Evolutionary conservation across 2,888 invertebrate species (phyloP).

Genomic region (Teinopalpus imperialis): DNA sequence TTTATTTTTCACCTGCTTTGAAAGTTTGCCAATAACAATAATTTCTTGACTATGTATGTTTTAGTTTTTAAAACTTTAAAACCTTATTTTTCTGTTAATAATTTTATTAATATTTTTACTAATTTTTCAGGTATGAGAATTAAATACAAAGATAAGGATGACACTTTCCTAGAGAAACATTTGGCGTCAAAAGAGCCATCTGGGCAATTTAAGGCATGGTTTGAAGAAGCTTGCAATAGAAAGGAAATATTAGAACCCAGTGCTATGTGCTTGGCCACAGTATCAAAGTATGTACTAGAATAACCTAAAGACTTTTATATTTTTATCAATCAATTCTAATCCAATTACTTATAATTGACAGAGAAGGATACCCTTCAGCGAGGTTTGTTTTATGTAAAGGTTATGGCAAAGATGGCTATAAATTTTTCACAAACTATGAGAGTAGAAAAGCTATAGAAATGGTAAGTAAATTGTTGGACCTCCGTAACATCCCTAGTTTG

Average conservation of each 20-base stretch:
- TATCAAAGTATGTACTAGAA: constrained; percentile 90
- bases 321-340: no score
- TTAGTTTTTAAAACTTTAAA: neutral
- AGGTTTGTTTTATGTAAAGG: constrained; percentile 96
- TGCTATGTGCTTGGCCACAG: constrained; percentile 95
- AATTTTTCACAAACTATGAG: constrained; percentile 96
- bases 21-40: no score
- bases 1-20: no score
- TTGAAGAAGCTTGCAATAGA: constrained; percentile 87
- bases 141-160: constrained; percentile 87
- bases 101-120: neutral
- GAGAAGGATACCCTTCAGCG: constrained; percentile 92
- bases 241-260: constrained; percentile 93
- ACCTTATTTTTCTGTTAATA: constrained; percentile 4
- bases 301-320: no score
- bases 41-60: no score
- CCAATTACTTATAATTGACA: no score
- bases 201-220: constrained; percentile 92
- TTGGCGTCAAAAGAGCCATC: constrained; percentile 92
- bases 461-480: constrained; percentile 69
- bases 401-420: constrained; percentile 92
- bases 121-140: constrained; percentile 85
- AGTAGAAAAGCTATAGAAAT: constrained; percentile 96
- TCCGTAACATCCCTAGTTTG: no score
- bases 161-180: constrained; percentile 89